A percentile compares a stretch with the other conserved stretches of the same genome.
Evolutionary conservation across 2,113 vertebrate species (phyloP).

Genomic region (Chaetodon auriga): DNA sequence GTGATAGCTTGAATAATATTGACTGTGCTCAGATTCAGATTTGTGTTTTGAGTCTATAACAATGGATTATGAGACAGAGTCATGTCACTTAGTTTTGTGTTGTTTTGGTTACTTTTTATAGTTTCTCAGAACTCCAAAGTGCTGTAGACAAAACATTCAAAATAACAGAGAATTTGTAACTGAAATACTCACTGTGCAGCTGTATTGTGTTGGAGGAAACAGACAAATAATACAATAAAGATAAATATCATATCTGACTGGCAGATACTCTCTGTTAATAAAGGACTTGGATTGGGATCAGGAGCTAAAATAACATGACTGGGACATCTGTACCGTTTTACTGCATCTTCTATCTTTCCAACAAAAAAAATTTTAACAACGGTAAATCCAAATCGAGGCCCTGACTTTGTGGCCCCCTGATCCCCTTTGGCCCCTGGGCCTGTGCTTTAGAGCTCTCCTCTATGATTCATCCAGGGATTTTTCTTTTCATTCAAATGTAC

Average conservation of each 20-base stretch:
- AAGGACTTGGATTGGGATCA: not conserved
- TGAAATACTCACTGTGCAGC: not conserved
- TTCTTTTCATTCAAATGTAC: constrained; percentile 19
- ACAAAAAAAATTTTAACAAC: not conserved
- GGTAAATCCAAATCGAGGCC: not conserved
- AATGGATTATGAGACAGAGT: not conserved
- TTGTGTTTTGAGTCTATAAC: not conserved
- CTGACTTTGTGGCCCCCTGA: not conserved
- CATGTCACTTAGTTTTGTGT: not conserved
- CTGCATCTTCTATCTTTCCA: not conserved
- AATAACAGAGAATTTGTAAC: not conserved
- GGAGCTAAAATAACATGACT: not conserved
- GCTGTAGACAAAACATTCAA: not conserved
- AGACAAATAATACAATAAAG: not conserved
- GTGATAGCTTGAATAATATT: not conserved
- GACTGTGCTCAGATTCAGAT: not conserved
- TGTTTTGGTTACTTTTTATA: not conserved
- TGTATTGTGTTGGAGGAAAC: not conserved
- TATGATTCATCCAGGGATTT: not conserved
- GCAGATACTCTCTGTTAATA: not conserved
- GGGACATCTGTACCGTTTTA: not conserved
- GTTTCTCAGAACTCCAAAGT: not conserved
- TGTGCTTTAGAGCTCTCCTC: not conserved
- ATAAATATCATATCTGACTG: not conserved
- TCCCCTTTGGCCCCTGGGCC: not conserved